Base-by-base conservation (phyloP, 2,113 vertebrate genomes). In the Epinephelus moara region DNA sequence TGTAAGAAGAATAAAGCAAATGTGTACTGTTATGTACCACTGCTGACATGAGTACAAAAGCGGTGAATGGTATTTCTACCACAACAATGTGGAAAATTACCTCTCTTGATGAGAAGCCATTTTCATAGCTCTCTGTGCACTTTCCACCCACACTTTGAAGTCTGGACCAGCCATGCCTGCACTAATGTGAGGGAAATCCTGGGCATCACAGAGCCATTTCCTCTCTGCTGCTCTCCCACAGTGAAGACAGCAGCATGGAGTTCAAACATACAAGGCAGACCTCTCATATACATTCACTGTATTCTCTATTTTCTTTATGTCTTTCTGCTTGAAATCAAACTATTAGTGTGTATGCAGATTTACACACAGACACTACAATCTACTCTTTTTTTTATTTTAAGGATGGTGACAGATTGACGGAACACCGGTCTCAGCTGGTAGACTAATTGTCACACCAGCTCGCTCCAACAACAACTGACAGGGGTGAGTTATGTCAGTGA, bases 141-240 rank as follows among this genome's bases (percentile, higher is more conserved):
- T 83, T 84, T 88, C 88, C 88, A 80, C 55, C 27, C 88, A 85
- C 79, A 62, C 89, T 94, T 91, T 94, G 92, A 92, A 88, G 94
- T 92, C 82, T 91, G 85, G 78, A 59, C 33, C 67, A 37, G 74
- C 80, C 80, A 25, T 84, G 84, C 73, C 84, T 55, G 59, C 73
- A 67, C 82, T 91, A 95, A 94, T 94, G 93, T 90, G 87, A 85
- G 70, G 93, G 94, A 95, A 94, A 94, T 95, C 95, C 95, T 94
- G 94, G 85, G 91, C 89, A 93, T 92, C 85, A 70, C 80, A 21
- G 73, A 91, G 91, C 91, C 90, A 94, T 93, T 94, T 94, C 93
- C 94, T 94, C 85, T 82, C 72, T 84, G 82, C 88, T 71, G 85
- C 90, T 86, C 92, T 78, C 86, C 89, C 88, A 89, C 88, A 88